Evolutionary conservation across 2,888 invertebrate species (phyloP).

Genomic region (Isoperla grammatica): DNA sequence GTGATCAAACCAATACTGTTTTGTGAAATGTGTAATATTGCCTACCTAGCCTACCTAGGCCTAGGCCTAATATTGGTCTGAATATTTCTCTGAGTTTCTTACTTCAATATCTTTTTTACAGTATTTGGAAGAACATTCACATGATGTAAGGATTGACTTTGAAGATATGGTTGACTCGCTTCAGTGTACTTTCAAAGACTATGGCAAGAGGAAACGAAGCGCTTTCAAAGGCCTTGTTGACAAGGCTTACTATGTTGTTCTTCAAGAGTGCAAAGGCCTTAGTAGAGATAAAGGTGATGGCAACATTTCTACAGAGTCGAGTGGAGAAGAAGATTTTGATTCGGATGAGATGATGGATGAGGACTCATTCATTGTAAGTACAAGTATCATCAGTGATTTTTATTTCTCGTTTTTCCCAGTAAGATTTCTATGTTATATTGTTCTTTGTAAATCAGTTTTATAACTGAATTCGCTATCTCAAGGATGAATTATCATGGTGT

Average conservation of each 20-base stretch:
- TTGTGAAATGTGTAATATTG: no score
- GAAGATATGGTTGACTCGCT: conserved; percentile 77
- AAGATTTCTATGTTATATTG: no score
- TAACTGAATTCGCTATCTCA: no score
- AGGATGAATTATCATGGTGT: no score
- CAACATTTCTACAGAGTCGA: conserved; percentile 46
- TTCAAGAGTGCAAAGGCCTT: background rate
- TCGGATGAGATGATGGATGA: conserved; percentile 43
- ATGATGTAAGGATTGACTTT: conserved; percentile 75
- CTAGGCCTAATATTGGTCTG: no score
- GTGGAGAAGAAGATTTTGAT: conserved; percentile 53
- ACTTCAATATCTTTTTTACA: conserved; percentile 40
- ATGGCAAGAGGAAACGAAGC: conserved; percentile 69
- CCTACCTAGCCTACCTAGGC: no score
- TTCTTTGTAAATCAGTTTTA: no score
- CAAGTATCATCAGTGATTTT: no score
- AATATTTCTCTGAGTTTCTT: background rate
- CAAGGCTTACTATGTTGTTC: conserved; percentile 42
- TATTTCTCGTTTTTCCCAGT: no score
- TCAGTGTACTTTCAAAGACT: conserved; percentile 69
- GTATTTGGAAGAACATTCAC: conserved; percentile 75
- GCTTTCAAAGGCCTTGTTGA: conserved; percentile 77
- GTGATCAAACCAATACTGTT: no score
- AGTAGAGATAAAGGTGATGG: no score
- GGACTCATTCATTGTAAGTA: conserved; percentile 41